phyloP scores from a whole-genome alignment of 2,113 vertebrate species.

The Thunnus thynnus region DNA sequence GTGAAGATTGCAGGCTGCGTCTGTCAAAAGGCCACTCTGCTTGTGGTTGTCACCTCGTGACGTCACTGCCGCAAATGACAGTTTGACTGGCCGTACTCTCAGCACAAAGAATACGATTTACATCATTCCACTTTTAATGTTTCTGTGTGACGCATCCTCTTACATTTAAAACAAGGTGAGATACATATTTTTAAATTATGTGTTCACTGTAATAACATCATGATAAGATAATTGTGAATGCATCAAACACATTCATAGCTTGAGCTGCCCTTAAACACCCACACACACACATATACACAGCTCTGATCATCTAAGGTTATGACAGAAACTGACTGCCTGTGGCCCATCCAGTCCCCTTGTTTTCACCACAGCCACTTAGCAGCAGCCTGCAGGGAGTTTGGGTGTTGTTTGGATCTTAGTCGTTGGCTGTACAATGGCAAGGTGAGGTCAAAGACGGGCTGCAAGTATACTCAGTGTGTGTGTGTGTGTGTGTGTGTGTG shows the following conservation, averaged over 20 bases:
- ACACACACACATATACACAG: not conserved
- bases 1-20: slow-evolving; percentile 79
- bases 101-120: slow-evolving; percentile 23
- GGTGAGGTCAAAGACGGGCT: slow-evolving; percentile 79
- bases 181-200: not conserved
- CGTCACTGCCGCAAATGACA: slow-evolving; percentile 60
- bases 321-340: slow-evolving; percentile 22
- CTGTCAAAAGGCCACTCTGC: slow-evolving; percentile 79
- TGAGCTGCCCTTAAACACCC: not conserved
- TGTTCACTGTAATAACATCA: slow-evolving; percentile 5
- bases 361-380: slow-evolving; percentile 62
- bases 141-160: slow-evolving; percentile 3
- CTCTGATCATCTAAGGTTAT: slow-evolving; percentile 26
- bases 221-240: slow-evolving; percentile 16
- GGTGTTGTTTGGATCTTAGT: slow-evolving; percentile 64
- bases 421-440: slow-evolving; percentile 56
- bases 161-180: slow-evolving; percentile 21
- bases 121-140: not conserved
- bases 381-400: slow-evolving; percentile 58
- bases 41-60: slow-evolving; percentile 68
- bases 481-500: slow-evolving; percentile 25
- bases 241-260: not conserved
- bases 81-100: slow-evolving; percentile 25
- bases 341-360: slow-evolving; percentile 14
- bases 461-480: slow-evolving; percentile 19